Evolutionary conservation across 2,888 invertebrate species (phyloP).

Genomic region (Macrophya alboannulata): DNA sequence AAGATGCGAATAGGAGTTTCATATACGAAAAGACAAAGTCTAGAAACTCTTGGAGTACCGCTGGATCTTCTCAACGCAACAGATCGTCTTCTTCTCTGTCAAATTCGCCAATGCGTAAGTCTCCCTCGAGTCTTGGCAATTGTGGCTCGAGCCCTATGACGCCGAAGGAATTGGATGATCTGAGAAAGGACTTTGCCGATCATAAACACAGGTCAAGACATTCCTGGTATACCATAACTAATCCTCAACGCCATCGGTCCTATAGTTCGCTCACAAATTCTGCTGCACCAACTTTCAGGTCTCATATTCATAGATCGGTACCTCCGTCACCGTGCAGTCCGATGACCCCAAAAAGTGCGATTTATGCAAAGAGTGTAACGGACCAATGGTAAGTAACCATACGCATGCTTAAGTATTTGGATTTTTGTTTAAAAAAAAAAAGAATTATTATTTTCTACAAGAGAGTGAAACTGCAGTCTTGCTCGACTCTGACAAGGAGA

Average conservation of each 20-base stretch:
- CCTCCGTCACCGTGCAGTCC: constrained; percentile 45
- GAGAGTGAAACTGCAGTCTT: neutral
- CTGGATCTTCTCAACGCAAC: neutral
- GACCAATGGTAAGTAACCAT: constrained; percentile 44
- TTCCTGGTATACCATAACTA: neutral
- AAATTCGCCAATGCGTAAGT: constrained; percentile 26
- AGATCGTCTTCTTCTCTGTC: constrained; percentile 30
- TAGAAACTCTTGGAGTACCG: neutral
- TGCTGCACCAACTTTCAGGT: neutral
- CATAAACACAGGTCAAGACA: constrained; percentile 21
- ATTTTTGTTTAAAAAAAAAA: neutral
- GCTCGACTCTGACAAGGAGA: neutral
- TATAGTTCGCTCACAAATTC: constrained; percentile 26
- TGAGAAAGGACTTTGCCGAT: constrained; percentile 28
- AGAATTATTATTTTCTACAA: neutral
- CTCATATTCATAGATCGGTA: constrained; percentile 6
- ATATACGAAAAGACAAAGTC: constrained; percentile 31
- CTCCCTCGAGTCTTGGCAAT: neutral
- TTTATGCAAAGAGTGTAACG: neutral
- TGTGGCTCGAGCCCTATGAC: constrained; percentile 9
- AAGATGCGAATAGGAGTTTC: neutral
- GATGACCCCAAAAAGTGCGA: constrained; percentile 18
- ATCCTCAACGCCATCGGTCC: constrained; percentile 16
- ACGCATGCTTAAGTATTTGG: neutral
- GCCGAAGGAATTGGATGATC: constrained; percentile 5